Base-by-base conservation (phyloP, 1,140 invertebrate species). In the Archegozetes longisetosus region DNA sequence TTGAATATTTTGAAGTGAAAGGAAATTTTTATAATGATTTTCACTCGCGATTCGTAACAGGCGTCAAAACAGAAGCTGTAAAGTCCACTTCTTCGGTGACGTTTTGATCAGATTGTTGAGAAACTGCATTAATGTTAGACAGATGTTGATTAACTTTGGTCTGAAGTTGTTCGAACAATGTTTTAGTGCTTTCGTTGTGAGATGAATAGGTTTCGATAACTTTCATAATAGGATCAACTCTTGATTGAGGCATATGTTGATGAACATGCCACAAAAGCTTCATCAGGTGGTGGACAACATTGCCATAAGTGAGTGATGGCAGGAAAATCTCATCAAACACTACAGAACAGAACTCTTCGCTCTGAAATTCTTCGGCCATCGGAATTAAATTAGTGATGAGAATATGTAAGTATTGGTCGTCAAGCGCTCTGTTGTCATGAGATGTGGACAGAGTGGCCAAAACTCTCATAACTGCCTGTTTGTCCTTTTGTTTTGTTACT, bases 311-410 rank as follows among this genome's bases (percentile, higher is more conserved):
- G 22, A 64, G 23, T n/a, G 32, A 23, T 46, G 62, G 28, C 63
- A 75, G 60, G 64, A 96, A 88, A 70, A 95, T 95, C 72, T 95
- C 91, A 74, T 95, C 91, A 76, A 97, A 95, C 20, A 96, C 80
- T 0, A 88, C 87, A 1, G 88, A 91, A 73, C 90, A 95, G 69
- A 95, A 95, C 64, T 94, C 90, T 76, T 94, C 89, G 3, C 85
- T 83, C 62, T 83, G 77, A 71, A 96, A 96, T 71, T 95, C 91
- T 65, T 96, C 92, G 1, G 82, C 79, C 77, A 94, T 83, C 53
- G 86, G 83, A 65, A 94, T 85, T 0, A 97, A 75, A 46, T 88
- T 70, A 1, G 86, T 83, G n/a, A 94, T 86, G 58, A 95, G 74
- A 25, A 86, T 87, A 75, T 97, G 92, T 48, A 96, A 73, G 70